Base-by-base conservation (phyloP, 2,113 vertebrate genomes). In the Thalassarche chlororhynchos region DNA sequence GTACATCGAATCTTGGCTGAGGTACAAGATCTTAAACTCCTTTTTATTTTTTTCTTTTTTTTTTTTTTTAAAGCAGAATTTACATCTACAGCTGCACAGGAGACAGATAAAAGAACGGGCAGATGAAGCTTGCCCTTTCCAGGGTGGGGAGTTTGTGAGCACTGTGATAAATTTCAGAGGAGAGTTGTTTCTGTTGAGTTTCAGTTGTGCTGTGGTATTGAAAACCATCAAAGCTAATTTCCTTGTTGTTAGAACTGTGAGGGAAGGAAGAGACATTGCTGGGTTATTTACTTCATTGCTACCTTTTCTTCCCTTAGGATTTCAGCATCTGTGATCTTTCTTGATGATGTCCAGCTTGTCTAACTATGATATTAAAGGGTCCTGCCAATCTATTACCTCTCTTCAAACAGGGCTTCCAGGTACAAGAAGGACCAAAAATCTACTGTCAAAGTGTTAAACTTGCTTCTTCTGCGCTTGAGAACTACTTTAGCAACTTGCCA, bases 1-100 rank as follows among this genome's bases (percentile, higher is more conserved):
- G 79, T 81, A 81, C 92, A 95, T 89, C 3, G 21, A 87, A 71
- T 74, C 62, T 84, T 95, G 94, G 95, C 94, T 90, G 79, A 92
- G 47, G 52, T 89, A 87, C 90, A 93, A 88, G 72, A 68, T 71
- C 60, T 97, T 38, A 80, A 92, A 51, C 24, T 21, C 16, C 6
- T 74, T 34, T 42, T 42, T 42, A 6, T 42, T 42, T 42, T 24
- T 25, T 18, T 31, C 24, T 34, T 26, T 42, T 26, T 68, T 68
- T 58, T 62, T 42, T 66, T 64, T 84, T 75, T 4, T 47, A 24
- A 70, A 69, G 28, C 29, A 74, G 42, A 94, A 91, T 95, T 97
- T 90, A 89, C 82, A 89, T 92, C 83, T 74, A 62, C 32, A n/a
- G 60, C 84, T 86, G 54, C 72, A 95, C 1, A 17, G 66, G 34